Evolutionary conservation across 2,113 vertebrate genomes (phyloP).

Genomic region (Cochlearius cochlearius): DNA sequence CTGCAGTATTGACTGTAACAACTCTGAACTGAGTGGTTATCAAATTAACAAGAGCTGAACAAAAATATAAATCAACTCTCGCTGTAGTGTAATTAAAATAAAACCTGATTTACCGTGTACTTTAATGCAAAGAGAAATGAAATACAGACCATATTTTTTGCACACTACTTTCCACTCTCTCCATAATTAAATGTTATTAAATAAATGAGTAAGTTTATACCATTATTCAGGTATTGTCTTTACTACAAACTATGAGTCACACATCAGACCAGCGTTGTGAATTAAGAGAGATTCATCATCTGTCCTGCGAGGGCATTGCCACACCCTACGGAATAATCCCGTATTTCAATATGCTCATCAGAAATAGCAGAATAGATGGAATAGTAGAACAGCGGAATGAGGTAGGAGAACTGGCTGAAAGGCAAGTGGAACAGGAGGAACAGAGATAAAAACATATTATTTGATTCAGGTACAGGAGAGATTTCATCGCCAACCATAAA

Average conservation of each 20-base stretch:
- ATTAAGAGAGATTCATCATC: neutral
- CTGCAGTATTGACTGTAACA: neutral
- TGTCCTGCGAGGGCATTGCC: neutral
- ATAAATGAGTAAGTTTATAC: slow-evolving; percentile 1
- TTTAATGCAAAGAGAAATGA: slow-evolving; percentile 45
- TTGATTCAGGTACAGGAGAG: neutral
- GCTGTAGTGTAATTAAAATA: slow-evolving; percentile 51
- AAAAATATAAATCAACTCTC: slow-evolving; percentile 45
- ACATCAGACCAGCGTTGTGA: neutral
- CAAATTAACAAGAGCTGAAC: slow-evolving; percentile 37
- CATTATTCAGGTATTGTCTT: slow-evolving; percentile 34
- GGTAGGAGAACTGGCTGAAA: neutral
- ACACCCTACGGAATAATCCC: neutral
- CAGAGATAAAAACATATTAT: neutral
- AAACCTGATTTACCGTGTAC: slow-evolving; percentile 35
- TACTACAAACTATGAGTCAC: neutral
- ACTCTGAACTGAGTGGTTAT: neutral
- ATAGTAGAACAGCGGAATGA: neutral
- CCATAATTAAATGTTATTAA: slow-evolving; percentile 31
- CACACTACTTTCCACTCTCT: neutral
- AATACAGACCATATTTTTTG: slow-evolving; percentile 16
- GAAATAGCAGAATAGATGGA: neutral
- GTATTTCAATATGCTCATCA: neutral
- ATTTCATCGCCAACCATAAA: neutral
- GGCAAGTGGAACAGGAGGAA: neutral